phyloP scores from a whole-genome alignment of 2,797 vertebrate species.

The Smutsia gigantea region DNA sequence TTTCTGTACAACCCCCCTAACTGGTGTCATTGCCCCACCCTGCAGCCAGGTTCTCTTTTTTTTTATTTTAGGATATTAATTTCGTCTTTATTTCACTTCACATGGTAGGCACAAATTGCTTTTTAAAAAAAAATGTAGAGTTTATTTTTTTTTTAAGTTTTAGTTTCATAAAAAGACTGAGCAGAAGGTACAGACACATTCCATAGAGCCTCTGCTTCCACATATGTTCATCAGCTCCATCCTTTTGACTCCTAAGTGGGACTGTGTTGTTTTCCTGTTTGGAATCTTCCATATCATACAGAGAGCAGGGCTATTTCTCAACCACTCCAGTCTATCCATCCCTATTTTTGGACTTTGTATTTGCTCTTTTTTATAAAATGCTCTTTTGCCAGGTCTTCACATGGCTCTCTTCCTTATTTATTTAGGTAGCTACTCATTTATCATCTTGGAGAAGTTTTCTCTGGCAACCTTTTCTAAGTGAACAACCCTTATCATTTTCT shows the following conservation, averaged over 20 bases:
- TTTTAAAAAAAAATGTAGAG: background rate
- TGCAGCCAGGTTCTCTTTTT: background rate
- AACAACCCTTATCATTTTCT: background rate
- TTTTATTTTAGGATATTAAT: background rate
- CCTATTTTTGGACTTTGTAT: background rate
- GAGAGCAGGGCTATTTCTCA: background rate
- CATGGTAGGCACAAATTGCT: background rate
- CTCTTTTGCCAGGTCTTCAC: background rate
- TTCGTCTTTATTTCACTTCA: background rate
- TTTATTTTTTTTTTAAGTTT: background rate
- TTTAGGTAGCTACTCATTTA: background rate
- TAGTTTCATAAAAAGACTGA: background rate
- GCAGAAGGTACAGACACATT: background rate
- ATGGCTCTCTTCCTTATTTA: background rate
- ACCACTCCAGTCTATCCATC: background rate
- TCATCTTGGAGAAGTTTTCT: background rate
- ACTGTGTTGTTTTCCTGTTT: background rate
- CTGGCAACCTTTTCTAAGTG: background rate
- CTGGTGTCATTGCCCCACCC: background rate
- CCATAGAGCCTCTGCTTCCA: background rate
- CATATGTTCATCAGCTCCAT: fast-evolving
- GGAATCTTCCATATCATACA: too few relatives aligned
- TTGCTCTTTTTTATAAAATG: background rate
- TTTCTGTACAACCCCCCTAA: background rate
- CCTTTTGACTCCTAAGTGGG: background rate